A percentile compares a stretch with the other conserved stretches of the same genome.
Evolutionary conservation across 2,888 invertebrate species (phyloP).

Genomic region (Tinea trinotella): DNA sequence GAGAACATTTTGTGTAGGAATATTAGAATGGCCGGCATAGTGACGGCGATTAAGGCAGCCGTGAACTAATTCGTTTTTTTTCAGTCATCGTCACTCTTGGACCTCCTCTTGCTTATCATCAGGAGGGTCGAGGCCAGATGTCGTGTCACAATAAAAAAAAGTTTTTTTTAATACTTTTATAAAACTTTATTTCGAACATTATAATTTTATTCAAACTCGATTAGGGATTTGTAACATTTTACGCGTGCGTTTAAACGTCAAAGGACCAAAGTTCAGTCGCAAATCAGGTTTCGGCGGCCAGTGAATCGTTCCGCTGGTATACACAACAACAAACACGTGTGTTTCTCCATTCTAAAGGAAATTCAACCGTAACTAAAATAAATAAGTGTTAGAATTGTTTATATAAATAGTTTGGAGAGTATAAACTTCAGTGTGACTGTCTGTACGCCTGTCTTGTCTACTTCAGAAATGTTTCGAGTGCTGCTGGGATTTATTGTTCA

Average conservation of each 20-base stretch:
- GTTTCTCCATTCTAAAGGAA: background rate
- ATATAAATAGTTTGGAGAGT: background rate
- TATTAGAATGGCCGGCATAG: no score
- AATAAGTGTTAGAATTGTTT: background rate
- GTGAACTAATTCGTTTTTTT: no score
- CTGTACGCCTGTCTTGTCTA: slow-evolving; percentile 13
- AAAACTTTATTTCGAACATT: no score
- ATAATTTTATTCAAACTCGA: background rate
- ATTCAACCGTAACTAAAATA: background rate
- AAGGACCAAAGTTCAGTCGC: slow-evolving; percentile 16
- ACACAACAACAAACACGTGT: background rate
- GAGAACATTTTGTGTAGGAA: no score
- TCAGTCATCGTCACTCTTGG: no score
- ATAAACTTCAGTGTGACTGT: background rate
- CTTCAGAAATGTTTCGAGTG: slow-evolving; percentile 12
- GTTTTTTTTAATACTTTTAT: no score
- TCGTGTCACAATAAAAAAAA: no score
- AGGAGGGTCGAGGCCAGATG: no score
- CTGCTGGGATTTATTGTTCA: slow-evolving; percentile 8
- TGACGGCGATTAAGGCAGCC: no score
- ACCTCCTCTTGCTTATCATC: no score
- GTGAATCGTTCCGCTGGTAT: slow-evolving; percentile 17
- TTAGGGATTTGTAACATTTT: background rate
- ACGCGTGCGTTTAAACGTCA: slow-evolving; percentile 14
- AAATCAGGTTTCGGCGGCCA: slow-evolving; percentile 22